A percentile compares a stretch with the other conserved stretches of the same genome.
These are phyloP conservation scores for Alloplasta piceator DNA, from an alignment of 2,888 invertebrate species.

Conservation along the genomic window DNA sequence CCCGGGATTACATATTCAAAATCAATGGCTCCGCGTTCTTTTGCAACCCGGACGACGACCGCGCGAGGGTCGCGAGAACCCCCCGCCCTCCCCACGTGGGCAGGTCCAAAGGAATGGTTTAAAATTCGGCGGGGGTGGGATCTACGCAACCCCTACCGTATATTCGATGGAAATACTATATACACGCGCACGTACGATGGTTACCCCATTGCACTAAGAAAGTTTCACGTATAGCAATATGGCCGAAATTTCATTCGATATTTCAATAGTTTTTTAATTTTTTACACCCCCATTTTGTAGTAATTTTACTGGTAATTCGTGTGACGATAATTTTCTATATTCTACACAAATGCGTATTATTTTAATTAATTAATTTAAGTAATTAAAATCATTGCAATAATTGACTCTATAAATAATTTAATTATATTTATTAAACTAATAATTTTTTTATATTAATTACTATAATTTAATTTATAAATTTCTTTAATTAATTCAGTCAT, in stretches of 20 bases:
- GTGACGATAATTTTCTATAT: no score
- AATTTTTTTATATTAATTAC: no score
- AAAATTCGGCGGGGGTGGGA: slow-evolving; percentile 69
- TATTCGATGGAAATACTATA: slow-evolving; percentile 3
- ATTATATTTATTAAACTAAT: no score
- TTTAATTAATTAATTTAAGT: no score
- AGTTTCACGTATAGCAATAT: slow-evolving; percentile 39
- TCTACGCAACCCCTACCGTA: slow-evolving; percentile 58
- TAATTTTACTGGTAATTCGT: not conserved
- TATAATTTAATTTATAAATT: no score
- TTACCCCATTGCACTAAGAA: slow-evolving; percentile 43
- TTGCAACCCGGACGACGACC: slow-evolving; percentile 57
- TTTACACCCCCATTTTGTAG: not conserved
- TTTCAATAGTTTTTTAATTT: not conserved
- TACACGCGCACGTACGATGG: slow-evolving; percentile 12
- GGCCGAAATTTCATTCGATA: slow-evolving; percentile 54
- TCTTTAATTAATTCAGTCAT: no score
- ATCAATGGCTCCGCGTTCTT: slow-evolving; percentile 79
- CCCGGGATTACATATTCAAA: slow-evolving; percentile 82
- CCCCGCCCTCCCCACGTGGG: slow-evolving; percentile 23
- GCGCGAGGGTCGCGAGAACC: slow-evolving; percentile 44
- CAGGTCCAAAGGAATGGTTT: slow-evolving; percentile 42
- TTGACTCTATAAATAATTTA: no score
- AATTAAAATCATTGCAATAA: no score
- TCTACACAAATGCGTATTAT: no score